A percentile compares a stretch with the other conserved stretches of the same genome.
Conservation (phyloP, 2,113 vertebrate genomes). For the Sterrhoptilus dennistouni region DNA sequence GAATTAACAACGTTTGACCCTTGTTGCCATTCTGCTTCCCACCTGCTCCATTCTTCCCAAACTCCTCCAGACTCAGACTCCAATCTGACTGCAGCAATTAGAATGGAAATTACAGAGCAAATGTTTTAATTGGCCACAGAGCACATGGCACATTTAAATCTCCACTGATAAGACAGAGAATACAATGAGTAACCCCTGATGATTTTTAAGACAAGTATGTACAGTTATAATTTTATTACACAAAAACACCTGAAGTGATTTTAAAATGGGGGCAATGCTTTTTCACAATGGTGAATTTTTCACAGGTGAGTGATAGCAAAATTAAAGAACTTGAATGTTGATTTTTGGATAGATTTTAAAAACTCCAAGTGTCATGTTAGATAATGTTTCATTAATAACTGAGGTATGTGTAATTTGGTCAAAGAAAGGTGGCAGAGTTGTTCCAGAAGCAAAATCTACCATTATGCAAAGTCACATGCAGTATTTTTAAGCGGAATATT, state of each 20-base stretch:
- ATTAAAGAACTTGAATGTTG: not conserved
- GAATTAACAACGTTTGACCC: not conserved
- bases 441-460: slow-evolving; percentile 21
- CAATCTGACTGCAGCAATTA: not conserved
- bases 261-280: not conserved
- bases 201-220: not conserved
- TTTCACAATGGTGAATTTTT: not conserved
- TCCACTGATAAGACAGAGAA: not conserved
- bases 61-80: not conserved
- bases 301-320: slow-evolving; percentile 1
- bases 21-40: not conserved
- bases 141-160: not conserved
- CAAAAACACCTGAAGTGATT: slow-evolving; percentile 2
- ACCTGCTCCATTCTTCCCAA: not conserved
- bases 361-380: not conserved
- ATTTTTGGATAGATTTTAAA: not conserved
- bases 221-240: not conserved
- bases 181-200: not conserved
- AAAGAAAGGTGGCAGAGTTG: slow-evolving; percentile 58
- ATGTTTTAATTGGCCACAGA: slow-evolving; percentile 8
- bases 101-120: not conserved
- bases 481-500: not conserved
- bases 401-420: not conserved
- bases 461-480: not conserved
- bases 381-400: not conserved